Conservation (phyloP, 1,140 invertebrate species). For the Batillaria attramentaria region DNA sequence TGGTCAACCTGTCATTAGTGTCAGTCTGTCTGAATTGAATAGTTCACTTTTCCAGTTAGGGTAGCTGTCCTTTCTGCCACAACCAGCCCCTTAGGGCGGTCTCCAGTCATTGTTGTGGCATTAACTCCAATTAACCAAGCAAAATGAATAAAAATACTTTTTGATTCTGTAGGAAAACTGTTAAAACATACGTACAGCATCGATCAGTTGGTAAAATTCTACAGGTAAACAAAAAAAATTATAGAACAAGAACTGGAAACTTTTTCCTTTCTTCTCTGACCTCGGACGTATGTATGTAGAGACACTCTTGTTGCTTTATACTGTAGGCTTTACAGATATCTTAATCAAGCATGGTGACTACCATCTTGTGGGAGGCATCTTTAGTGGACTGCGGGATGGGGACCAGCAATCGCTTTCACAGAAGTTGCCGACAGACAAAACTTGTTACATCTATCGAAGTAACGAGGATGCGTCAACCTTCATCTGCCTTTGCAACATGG, state of each 20-base stretch:
- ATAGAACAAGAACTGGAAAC: not conserved
- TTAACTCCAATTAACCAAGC: not conserved
- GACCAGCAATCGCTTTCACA: slow-evolving; percentile 43
- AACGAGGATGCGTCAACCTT: slow-evolving; percentile 37
- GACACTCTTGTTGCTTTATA: slow-evolving; percentile 13
- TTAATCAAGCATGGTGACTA: slow-evolving; percentile 49
- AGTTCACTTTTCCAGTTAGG: no score
- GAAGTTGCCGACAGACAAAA: slow-evolving; percentile 48
- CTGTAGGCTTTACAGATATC: slow-evolving; percentile 57
- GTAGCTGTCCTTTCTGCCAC: no score
- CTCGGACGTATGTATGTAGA: not conserved
- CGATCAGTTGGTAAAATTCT: not conserved
- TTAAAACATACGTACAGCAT: not conserved
- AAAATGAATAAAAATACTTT: not conserved
- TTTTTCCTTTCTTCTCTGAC: not conserved
- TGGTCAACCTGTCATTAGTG: no score
- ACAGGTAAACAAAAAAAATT: not conserved
- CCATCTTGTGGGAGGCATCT: slow-evolving; percentile 52
- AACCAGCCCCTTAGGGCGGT: no score
- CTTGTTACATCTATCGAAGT: slow-evolving; percentile 55
- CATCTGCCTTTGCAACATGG: slow-evolving; percentile 54
- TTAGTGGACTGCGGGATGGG: slow-evolving; percentile 46
- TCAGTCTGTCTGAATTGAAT: no score
- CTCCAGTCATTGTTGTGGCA: no score
- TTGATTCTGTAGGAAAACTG: not conserved